Evolutionary conservation across 2,888 invertebrate species (phyloP).

Genomic region (Drosophila atripex): DNA sequence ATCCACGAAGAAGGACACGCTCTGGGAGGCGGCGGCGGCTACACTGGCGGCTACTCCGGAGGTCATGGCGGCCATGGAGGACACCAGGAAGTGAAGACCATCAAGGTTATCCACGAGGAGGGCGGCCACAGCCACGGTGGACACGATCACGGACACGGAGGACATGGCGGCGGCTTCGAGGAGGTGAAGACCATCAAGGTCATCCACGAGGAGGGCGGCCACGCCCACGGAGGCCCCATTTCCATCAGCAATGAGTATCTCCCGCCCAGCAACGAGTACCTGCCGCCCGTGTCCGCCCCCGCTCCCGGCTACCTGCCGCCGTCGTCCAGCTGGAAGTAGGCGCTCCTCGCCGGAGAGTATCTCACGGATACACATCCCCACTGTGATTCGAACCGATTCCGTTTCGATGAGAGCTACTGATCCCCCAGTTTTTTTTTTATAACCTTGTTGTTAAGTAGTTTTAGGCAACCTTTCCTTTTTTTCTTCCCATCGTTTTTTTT

Average conservation of each 20-base stretch:
- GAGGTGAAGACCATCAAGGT: slow-evolving; percentile 48
- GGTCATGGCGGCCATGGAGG: slow-evolving; percentile 34
- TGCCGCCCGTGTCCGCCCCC: slow-evolving; percentile 60
- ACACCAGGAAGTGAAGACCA: slow-evolving; percentile 38
- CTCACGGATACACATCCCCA: slow-evolving; percentile 12
- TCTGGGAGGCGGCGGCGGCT: slow-evolving; percentile 20
- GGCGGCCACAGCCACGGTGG: slow-evolving; percentile 33
- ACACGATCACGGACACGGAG: slow-evolving; percentile 10
- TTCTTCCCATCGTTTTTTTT: slow-evolving; percentile 37
- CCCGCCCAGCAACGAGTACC: slow-evolving; percentile 42
- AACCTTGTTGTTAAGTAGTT: slow-evolving; percentile 64
- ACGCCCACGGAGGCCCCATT: slow-evolving; percentile 18
- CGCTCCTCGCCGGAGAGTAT: not conserved
- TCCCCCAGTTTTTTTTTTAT: slow-evolving; percentile 18
- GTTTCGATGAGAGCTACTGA: slow-evolving; percentile 18
- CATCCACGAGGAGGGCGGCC: slow-evolving; percentile 46
- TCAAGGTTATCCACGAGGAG: slow-evolving; percentile 45
- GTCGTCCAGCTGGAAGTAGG: slow-evolving; percentile 65
- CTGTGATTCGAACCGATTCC: slow-evolving; percentile 57
- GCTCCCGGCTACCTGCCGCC: slow-evolving; percentile 68
- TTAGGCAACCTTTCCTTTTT: slow-evolving; percentile 49
- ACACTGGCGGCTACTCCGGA: slow-evolving; percentile 43
- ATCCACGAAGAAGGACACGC: slow-evolving; percentile 48
- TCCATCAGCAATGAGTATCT: slow-evolving; percentile 35
- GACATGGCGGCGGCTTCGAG: slow-evolving; percentile 12